Evolutionary conservation across 2,888 invertebrate genomes (phyloP), one percentile per base, ranked within the genome.

Genomic region (Drosophila neotestacea): DNA sequence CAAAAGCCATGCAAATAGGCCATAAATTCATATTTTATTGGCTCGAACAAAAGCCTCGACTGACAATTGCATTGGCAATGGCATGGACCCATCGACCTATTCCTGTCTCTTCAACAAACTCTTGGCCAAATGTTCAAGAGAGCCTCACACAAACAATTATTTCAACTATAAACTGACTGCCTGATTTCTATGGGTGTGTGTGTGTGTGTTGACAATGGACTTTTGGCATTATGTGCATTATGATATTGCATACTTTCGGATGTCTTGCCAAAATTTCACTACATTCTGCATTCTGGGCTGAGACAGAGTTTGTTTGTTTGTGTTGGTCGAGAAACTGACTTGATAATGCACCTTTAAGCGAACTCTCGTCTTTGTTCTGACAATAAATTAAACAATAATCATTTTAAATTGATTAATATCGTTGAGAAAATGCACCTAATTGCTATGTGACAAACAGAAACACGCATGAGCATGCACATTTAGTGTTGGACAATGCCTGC

Each of bases 11-110:
- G 85, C 80, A 84, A 87, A 84, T 84, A 85, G 82, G 76, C 82
- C 80, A 85, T 84, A 86, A 84, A 84, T 82, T 82, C 72, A 85
- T 84, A 84, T 86, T 84, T 85, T 84, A 84, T 87, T 84, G 87
- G 67, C 70, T 41, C 34, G 42, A 9, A 50, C 59, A 67, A 51
- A 51, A 59, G 61, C 71, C 66, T 42, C 47, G 63, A 59, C 66
- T 63, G 70, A 55, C 73, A 73, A 68, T 48, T 48, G 32, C 48
- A 48, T 11, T 58, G 47, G 58, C 76, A 71, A 46, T 54, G 58
- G 72, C 71, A 42, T 54, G 56, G 46, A 58, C 27, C 46, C 48
- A 46, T 42, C 48, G 41, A 47, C 67, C 56, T 51, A 69, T 42
- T 48, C 32, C 60, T 13, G 32, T 34, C 47, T 39, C 50, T 61